A percentile compares a stretch with the other conserved stretches of the same genome.
Evolutionary conservation across 1,140 invertebrate genomes (phyloP).

Genomic region (Drosophila serrata): DNA sequence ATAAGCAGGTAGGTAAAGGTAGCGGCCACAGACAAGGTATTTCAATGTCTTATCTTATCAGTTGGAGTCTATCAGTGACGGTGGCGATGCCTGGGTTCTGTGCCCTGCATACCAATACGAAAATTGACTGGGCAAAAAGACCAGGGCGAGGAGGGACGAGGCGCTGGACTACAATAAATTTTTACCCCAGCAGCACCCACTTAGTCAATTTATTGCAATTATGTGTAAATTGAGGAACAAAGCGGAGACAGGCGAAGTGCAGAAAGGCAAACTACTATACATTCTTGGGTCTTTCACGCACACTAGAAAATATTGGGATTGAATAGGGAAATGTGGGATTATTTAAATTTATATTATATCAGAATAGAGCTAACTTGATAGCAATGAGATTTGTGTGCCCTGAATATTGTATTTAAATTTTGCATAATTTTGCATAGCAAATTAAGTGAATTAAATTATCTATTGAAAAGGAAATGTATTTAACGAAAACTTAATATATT

Average conservation of each 20-base stretch:
- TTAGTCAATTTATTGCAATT: constrained; percentile 80
- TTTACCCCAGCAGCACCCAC: constrained; percentile 29
- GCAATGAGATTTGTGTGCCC: no score
- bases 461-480: background rate
- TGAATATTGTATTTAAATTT: background rate
- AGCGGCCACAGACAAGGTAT: constrained; percentile 14
- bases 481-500: background rate
- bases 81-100: constrained; percentile 13
- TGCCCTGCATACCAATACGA: constrained; percentile 45
- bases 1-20: background rate
- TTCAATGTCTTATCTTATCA: constrained; percentile 70
- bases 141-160: background rate
- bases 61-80: constrained; percentile 46
- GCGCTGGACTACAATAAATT: constrained; percentile 47
- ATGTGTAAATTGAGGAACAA: constrained; percentile 81
- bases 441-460: no score
- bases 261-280: constrained; percentile 12
- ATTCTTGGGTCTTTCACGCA: constrained; percentile 4
- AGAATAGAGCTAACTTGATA: no score
- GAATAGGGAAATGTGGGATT: background rate
- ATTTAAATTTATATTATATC: background rate
- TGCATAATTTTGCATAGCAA: background rate
- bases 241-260: constrained; percentile 60
- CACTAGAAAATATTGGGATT: background rate
- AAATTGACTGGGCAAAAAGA: constrained; percentile 10